Evolutionary conservation across 2,888 invertebrate species (phyloP).

Genomic region (Cephus sareptanus): DNA sequence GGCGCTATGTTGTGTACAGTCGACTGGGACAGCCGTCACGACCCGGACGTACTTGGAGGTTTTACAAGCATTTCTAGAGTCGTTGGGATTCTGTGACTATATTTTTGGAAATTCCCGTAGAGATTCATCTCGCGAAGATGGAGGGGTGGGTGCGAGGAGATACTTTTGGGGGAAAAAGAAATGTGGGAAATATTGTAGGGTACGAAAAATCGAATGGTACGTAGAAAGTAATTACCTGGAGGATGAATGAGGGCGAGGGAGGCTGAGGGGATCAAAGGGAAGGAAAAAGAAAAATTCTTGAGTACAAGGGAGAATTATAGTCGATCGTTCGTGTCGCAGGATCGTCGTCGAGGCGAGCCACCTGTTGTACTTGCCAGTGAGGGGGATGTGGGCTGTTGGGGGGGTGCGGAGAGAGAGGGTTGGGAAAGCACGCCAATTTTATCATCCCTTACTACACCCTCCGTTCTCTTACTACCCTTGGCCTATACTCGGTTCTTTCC

Average conservation of each 20-base stretch:
- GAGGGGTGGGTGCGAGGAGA: background rate
- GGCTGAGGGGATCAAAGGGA: slow-evolving; percentile 8
- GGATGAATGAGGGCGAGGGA: slow-evolving; percentile 3
- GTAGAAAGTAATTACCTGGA: background rate
- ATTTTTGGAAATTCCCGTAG: too few relatives aligned
- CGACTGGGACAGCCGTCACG: too few relatives aligned
- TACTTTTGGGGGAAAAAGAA: background rate
- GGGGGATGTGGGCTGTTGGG: background rate
- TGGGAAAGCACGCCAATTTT: slow-evolving; percentile 2
- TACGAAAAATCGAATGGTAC: background rate
- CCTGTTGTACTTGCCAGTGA: slow-evolving; percentile 6
- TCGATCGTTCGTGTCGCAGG: too few relatives aligned
- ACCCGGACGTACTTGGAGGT: too few relatives aligned
- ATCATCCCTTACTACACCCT: slow-evolving; percentile 5
- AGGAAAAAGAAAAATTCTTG: slow-evolving; percentile 10
- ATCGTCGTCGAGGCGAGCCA: background rate
- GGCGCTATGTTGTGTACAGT: too few relatives aligned
- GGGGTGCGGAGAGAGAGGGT: too few relatives aligned
- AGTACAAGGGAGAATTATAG: background rate
- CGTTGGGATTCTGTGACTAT: too few relatives aligned
- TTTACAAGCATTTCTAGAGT: too few relatives aligned
- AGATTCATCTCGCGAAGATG: too few relatives aligned
- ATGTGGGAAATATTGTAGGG: background rate
- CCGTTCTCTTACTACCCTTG: too few relatives aligned
- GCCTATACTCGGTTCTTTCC: background rate